phyloP scores from a whole-genome alignment of 2,113 vertebrate genomes.

The Neodontobutis hainanensis region DNA sequence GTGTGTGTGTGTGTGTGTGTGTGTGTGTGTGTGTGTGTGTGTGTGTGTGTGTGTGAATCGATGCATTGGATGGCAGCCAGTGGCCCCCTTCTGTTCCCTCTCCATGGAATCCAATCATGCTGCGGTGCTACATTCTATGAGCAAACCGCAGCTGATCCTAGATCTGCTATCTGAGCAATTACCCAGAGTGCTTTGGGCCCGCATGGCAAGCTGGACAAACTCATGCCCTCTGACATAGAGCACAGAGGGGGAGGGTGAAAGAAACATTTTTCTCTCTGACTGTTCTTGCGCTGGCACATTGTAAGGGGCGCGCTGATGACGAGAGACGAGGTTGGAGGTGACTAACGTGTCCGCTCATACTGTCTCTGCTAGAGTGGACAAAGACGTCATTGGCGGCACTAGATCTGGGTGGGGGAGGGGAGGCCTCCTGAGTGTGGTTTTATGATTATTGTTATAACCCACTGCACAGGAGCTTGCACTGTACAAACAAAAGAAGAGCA shows the following conservation, averaged over 20 bases:
- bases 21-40: conserved; percentile 39
- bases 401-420: conserved; percentile 37
- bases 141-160: conserved; percentile 77
- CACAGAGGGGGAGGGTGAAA: conserved; percentile 32
- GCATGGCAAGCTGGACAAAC: conserved; percentile 68
- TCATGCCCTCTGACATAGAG: conserved; percentile 73
- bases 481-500: conserved; percentile 19
- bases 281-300: conserved; percentile 38
- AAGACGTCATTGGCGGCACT: conserved; percentile 41
- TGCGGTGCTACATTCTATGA: conserved; percentile 57
- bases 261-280: conserved; percentile 43
- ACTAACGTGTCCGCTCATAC: conserved; percentile 34
- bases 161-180: conserved; percentile 78
- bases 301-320: conserved; percentile 27
- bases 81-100: conserved; percentile 77
- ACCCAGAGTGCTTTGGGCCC: conserved; percentile 76
- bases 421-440: conserved; percentile 29
- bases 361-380: conserved; percentile 49
- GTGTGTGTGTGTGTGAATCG: conserved; percentile 53
- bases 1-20: conserved; percentile 35
- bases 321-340: conserved; percentile 29
- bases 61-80: conserved; percentile 72
- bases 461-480: conserved; percentile 13
- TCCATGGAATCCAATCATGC: conserved; percentile 65
- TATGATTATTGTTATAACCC: conserved; percentile 49